A percentile compares a stretch with the other conserved stretches of the same genome.
Conservation (phyloP, 2,888 invertebrate genomes). For the Ecdyonurus torrentis region DNA sequence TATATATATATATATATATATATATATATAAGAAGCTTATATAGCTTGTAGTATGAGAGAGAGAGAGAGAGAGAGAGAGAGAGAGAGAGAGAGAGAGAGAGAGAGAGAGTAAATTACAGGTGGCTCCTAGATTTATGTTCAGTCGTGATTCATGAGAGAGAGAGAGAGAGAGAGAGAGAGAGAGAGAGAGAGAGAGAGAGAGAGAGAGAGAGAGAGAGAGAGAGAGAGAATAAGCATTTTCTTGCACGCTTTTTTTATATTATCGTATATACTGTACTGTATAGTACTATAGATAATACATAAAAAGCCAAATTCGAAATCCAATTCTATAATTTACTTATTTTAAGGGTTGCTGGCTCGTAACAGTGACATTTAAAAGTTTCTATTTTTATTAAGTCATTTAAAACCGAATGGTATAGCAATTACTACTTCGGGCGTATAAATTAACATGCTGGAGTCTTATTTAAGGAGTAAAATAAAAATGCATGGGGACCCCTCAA, state of each 20-base stretch:
- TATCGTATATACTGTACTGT: too few species aligned
- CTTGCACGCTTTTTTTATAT: neutral
- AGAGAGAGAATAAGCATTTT: neutral
- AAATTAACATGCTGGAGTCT: too few species aligned
- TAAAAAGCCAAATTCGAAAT: too few species aligned
- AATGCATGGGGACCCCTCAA: too few species aligned
- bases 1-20: neutral
- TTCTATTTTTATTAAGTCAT: too few species aligned
- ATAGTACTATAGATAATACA: too few species aligned
- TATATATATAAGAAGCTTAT: neutral
- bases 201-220: neutral
- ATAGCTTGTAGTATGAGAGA: neutral
- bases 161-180: neutral
- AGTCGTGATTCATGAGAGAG: constrained; percentile 1
- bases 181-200: neutral
- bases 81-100: neutral
- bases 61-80: neutral
- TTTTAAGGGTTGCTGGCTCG: too few species aligned
- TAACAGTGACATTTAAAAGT: too few species aligned
- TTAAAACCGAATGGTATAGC: too few species aligned
- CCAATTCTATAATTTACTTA: too few species aligned
- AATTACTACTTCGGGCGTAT: too few species aligned
- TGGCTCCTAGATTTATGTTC: constrained; percentile 1
- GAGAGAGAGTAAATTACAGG: neutral
- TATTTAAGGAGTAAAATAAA: too few species aligned